Evolutionary conservation across 35 echinoderm and acorn worm genomes (phyloP).

Genomic region (Lytechinus variegatus): DNA sequence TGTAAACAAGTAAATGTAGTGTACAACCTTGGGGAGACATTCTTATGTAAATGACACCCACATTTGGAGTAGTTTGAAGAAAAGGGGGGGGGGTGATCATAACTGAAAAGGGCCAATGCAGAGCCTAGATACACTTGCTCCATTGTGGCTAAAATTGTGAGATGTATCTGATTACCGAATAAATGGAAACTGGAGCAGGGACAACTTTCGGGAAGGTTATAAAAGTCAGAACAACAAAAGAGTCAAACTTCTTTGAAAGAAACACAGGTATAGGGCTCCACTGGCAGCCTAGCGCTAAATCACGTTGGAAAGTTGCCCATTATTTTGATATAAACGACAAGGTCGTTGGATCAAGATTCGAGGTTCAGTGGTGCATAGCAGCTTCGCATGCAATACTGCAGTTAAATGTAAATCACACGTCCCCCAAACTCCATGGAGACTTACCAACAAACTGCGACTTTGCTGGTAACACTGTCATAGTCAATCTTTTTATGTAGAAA

Average conservation of each 20-base stretch:
- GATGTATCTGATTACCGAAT: background rate
- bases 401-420: conserved; percentile 14
- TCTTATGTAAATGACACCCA: background rate
- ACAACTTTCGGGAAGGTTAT: background rate
- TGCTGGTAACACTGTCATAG: background rate
- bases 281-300: background rate
- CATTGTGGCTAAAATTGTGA: background rate
- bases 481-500: background rate
- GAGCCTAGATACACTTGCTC: background rate
- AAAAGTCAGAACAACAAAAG: conserved; percentile 13
- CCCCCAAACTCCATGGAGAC: background rate
- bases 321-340: background rate
- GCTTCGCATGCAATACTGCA: background rate
- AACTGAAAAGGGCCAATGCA: background rate
- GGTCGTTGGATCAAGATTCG: background rate
- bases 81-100: background rate
- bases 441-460: background rate
- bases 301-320: background rate
- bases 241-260: background rate
- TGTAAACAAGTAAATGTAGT: too few species aligned
- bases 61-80: background rate
- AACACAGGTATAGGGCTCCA: background rate
- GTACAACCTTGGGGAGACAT: background rate
- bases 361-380: background rate
- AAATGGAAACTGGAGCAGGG: conserved; percentile 1